Conservation (phyloP, 1,140 invertebrate species). For the Diploscapter pachys region DNA sequence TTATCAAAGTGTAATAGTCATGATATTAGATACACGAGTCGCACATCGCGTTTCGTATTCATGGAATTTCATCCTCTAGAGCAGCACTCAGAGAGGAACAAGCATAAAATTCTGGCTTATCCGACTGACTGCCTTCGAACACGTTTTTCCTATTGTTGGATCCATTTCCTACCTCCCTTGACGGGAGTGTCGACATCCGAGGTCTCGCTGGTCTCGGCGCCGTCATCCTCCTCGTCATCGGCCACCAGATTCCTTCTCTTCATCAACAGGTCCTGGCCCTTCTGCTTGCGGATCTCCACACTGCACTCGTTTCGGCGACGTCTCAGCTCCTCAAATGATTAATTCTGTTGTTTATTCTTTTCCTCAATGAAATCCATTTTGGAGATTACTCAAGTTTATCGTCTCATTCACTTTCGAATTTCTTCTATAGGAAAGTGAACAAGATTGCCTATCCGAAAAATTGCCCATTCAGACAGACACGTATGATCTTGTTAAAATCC, state of each 20-base stretch:
- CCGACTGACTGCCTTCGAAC: too few relatives aligned
- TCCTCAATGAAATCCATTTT: not conserved
- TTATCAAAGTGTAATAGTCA: too few relatives aligned
- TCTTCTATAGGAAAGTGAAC: not conserved
- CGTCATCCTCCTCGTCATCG: slow-evolving; percentile 61
- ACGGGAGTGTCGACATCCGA: slow-evolving; percentile 4
- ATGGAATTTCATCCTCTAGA: too few relatives aligned
- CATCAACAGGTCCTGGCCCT: slow-evolving; percentile 86
- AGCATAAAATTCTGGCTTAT: too few relatives aligned
- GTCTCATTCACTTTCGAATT: not conserved
- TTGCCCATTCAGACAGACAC: too few relatives aligned
- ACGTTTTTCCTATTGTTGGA: too few relatives aligned
- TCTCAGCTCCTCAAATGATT: slow-evolving; percentile 74
- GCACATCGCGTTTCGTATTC: too few relatives aligned
- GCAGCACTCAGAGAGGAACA: too few relatives aligned
- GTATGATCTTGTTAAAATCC: too few relatives aligned
- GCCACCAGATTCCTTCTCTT: slow-evolving; percentile 83
- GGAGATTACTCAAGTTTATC: not conserved
- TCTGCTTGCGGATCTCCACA: slow-evolving; percentile 89
- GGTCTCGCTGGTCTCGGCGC: slow-evolving; percentile 4
- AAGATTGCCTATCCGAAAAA: too few relatives aligned
- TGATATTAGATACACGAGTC: too few relatives aligned
- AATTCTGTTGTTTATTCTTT: not conserved
- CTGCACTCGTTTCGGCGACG: slow-evolving; percentile 89
- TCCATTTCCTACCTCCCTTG: not conserved